Evolutionary conservation across 2,797 vertebrate species (phyloP).

Genomic region (Danio albolineatus): DNA sequence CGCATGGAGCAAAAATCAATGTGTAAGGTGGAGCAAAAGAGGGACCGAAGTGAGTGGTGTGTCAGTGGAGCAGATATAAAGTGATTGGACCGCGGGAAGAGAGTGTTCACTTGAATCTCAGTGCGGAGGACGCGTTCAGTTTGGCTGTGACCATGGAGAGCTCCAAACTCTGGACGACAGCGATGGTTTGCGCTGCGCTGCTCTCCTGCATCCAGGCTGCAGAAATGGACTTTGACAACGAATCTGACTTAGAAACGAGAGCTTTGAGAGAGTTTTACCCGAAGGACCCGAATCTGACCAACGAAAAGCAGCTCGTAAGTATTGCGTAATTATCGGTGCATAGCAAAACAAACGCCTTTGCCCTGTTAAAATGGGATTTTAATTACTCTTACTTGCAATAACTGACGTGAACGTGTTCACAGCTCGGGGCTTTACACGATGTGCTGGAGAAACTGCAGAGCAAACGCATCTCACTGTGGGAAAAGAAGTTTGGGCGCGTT

Average conservation of each 20-base stretch:
- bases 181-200: conserved; percentile 75
- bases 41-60: conserved; percentile 37
- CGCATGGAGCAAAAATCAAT: conserved; percentile 73
- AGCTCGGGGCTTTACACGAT: conserved; percentile 85
- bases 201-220: conserved; percentile 66
- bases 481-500: conserved; percentile 86
- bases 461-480: conserved; percentile 81
- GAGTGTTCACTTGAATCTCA: conserved; percentile 44
- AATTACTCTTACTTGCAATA: background rate
- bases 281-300: conserved; percentile 81
- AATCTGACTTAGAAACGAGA: conserved; percentile 78
- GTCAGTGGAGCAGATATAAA: conserved; percentile 75
- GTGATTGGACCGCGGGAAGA: conserved; percentile 61
- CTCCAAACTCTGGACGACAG: conserved; percentile 72
- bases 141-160: conserved; percentile 75
- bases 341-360: background rate
- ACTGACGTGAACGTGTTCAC: conserved; percentile 41
- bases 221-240: conserved; percentile 67
- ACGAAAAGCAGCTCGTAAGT: conserved; percentile 84
- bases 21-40: conserved; percentile 77
- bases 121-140: conserved; percentile 21
- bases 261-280: conserved; percentile 83
- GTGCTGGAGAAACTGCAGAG: conserved; percentile 85
- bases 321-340: background rate
- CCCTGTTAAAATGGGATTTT: background rate